Evolutionary conservation across 1,140 invertebrate genomes (phyloP), one percentile per base, ranked within the genome.

Genomic region (Trachelipus rathkii): DNA sequence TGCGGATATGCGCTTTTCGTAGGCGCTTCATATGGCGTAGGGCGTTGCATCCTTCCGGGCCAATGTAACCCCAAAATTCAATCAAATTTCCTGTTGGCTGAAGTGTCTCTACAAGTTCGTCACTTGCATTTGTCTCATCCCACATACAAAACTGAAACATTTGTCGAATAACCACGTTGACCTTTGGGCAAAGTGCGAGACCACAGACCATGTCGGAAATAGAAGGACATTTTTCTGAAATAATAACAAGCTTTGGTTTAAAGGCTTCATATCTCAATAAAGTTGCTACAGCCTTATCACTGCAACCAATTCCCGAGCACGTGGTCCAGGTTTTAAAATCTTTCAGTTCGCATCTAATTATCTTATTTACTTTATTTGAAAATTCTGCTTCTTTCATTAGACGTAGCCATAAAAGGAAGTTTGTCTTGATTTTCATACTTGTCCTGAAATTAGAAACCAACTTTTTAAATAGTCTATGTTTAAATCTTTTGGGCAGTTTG

Each of bases 31-130:
- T 75, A 66, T 75, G 73, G 4, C 73, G 50, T 15, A 50, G 19
- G 3, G 73, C 73, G 6, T 68, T 21, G 11, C 60, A 13, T 44
- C 73, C 73, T 24, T 67, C 60, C 19, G 44, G 6, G 23, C 68
- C 68, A 13, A 75, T 44, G 43, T 75, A 67, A 33, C 24, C 73
- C 73, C 73, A 75, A 44, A 75, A 68, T 68, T 75, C 73, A 9
- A 75, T 53, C 5, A 75, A 67, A 46, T 75, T 75, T 67, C 73
- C 73, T 15, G 73, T 67, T 68, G 73, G 73, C 60, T 75, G 73
- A 33, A 75, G 73, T 24, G 69, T n/a, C 19, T 75, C 73, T n/a
- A 75, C 73, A 10, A 75, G 43, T 44, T 75, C 73, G 24, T 75
- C 73, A 44, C 73, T 75, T 43, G 21, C 24, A 5, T 43, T 67